Conservation (phyloP, 2,113 vertebrate genomes). For the Tachuris rubrigastra region DNA sequence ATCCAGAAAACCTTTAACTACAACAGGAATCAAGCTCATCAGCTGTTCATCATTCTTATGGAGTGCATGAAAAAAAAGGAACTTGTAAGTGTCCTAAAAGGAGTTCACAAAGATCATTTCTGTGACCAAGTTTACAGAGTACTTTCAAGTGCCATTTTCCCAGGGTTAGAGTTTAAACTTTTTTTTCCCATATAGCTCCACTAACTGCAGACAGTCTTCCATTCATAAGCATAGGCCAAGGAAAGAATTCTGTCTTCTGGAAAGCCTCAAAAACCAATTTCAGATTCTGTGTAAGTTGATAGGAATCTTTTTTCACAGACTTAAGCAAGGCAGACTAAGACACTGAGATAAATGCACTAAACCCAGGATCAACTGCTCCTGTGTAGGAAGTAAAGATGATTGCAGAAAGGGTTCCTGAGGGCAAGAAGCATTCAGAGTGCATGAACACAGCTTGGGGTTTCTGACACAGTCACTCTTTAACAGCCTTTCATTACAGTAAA, state of each 20-base stretch:
- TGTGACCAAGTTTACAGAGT: not conserved
- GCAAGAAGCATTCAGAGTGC: not conserved
- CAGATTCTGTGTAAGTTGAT: not conserved
- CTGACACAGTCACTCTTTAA: not conserved
- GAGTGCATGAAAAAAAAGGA: conserved; percentile 99
- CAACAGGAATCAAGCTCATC: conserved; percentile 88
- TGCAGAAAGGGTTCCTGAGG: not conserved
- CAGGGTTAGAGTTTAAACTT: not conserved
- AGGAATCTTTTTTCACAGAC: not conserved
- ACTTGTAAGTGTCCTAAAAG: conserved; percentile 83
- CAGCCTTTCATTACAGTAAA: not conserved
- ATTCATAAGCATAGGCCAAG: not conserved
- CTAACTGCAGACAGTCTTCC: not conserved
- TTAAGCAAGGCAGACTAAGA: not conserved
- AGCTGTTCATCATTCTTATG: conserved; percentile 90
- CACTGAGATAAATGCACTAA: not conserved
- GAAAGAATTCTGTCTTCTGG: not conserved
- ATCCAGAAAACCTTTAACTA: conserved; percentile 99
- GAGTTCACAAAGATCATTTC: not conserved
- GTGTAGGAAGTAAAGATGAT: not conserved
- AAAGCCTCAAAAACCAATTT: not conserved
- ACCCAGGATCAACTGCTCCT: not conserved
- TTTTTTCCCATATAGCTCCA: not conserved
- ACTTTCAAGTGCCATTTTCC: not conserved
- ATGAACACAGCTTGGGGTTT: not conserved